These are phyloP conservation scores for Lysiphlebus fabarum DNA, from an alignment of 1,140 invertebrate species.

Conservation along the genomic window DNA sequence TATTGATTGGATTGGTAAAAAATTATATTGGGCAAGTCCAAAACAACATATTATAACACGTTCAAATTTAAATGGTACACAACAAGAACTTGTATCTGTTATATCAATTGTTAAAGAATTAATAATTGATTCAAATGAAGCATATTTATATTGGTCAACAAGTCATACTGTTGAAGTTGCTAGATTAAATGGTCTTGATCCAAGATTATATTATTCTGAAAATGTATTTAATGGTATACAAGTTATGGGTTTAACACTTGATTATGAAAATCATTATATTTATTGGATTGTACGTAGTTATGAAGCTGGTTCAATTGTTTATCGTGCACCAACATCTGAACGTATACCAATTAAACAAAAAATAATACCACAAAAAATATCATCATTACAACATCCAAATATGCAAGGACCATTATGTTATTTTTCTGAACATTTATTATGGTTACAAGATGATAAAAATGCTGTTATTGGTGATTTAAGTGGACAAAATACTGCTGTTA, in stretches of 20 bases:
- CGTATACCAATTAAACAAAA: constrained; percentile 44
- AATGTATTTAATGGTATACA: constrained; percentile 76
- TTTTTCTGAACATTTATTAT: constrained; percentile 75
- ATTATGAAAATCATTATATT: constrained; percentile 67
- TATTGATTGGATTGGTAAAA: constrained; percentile 84
- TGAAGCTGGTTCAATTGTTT: constrained; percentile 68
- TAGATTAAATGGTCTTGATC: constrained; percentile 73
- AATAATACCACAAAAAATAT: constrained; percentile 50
- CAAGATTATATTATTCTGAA: constrained; percentile 68
- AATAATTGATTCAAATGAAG: constrained; percentile 75
- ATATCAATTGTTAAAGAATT: constrained; percentile 76
- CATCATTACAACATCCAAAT: constrained; percentile 53
- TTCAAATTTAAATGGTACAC: constrained; percentile 64
- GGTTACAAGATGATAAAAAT: constrained; percentile 73
- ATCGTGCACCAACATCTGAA: constrained; percentile 64
- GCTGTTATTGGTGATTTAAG: constrained; percentile 75
- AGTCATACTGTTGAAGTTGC: constrained; percentile 76
- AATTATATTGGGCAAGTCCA: constrained; percentile 86
- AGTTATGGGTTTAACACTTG: constrained; percentile 79
- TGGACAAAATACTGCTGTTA: constrained; percentile 71
- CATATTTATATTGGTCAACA: constrained; percentile 86
- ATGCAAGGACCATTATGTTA: constrained; percentile 69
- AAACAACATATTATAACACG: constrained; percentile 73
- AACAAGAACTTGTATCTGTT: constrained; percentile 73
- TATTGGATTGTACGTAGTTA: constrained; percentile 79